phyloP scores from a whole-genome alignment of 1,140 invertebrate species.

The Neodiprion virginianus region DNA sequence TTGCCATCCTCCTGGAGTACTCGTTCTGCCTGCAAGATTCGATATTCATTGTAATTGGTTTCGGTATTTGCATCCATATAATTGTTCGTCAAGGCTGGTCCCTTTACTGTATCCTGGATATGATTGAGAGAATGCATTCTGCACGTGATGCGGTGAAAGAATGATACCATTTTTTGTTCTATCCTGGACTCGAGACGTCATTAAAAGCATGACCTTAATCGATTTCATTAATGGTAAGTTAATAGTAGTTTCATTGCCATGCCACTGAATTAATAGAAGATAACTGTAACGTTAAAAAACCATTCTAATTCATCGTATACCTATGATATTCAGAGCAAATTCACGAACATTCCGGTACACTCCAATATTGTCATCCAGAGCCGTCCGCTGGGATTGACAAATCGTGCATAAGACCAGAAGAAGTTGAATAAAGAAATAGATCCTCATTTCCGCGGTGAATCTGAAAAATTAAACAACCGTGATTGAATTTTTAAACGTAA shows the following conservation, averaged over 20 bases:
- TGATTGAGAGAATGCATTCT: too few relatives aligned
- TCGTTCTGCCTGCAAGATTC: conserved; percentile 33
- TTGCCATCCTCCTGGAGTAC: conserved; percentile 19
- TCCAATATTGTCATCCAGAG: not conserved
- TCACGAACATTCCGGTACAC: not conserved
- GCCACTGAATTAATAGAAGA: not conserved
- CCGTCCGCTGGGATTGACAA: not conserved
- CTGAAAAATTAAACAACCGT: too few relatives aligned
- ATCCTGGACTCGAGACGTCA: too few relatives aligned
- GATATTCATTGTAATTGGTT: conserved; percentile 7
- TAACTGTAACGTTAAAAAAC: not conserved
- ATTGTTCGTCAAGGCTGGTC: not conserved
- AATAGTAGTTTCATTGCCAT: not conserved
- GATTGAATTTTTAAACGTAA: too few relatives aligned
- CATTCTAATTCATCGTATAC: not conserved
- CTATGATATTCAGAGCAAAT: not conserved
- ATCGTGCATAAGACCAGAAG: not conserved
- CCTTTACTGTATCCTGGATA: too few relatives aligned
- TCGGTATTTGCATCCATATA: conserved; percentile 32
- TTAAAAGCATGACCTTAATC: too few relatives aligned
- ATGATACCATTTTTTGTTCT: too few relatives aligned
- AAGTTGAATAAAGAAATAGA: not conserved
- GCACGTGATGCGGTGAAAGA: too few relatives aligned
- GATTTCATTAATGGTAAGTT: too few relatives aligned
- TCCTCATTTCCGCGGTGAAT: not conserved